Evolutionary conservation across 2,888 invertebrate genomes (phyloP).

Genomic region (Bellardia bayeri): DNA sequence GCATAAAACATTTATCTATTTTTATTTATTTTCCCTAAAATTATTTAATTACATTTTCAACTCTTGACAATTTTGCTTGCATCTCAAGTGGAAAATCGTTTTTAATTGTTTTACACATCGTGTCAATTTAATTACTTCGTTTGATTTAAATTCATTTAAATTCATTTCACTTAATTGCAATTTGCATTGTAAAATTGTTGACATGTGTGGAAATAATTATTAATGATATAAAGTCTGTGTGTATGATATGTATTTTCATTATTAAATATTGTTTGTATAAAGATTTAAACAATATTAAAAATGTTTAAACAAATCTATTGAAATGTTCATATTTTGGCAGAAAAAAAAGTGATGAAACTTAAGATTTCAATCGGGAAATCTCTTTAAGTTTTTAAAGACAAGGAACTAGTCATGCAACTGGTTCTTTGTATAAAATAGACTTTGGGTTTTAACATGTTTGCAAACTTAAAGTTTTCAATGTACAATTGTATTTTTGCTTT

Average conservation of each 20-base stretch:
- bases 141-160: slow-evolving; percentile 44
- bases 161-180: slow-evolving; percentile 10
- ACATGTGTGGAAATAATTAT: neutral
- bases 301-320: too few species aligned
- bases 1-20: neutral
- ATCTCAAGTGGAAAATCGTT: neutral
- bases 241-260: neutral
- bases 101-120: slow-evolving; percentile 6
- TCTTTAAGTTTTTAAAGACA: too few species aligned
- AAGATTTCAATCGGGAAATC: too few species aligned
- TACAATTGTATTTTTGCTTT: too few species aligned
- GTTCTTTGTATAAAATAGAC: too few species aligned
- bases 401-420: too few species aligned
- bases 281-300: too few species aligned
- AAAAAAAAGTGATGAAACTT: too few species aligned
- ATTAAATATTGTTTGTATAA: neutral
- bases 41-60: slow-evolving; percentile 18
- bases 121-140: slow-evolving; percentile 33
- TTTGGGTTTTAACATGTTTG: too few species aligned
- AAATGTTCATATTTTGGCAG: too few species aligned
- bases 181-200: slow-evolving; percentile 5
- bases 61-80: neutral
- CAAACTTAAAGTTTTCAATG: too few species aligned
- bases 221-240: neutral
- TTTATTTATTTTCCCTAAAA: slow-evolving; percentile 27